These are phyloP conservation scores for Myotis davidii DNA, from an alignment of 2,113 vertebrate genomes.

Conservation along the genomic window DNA sequence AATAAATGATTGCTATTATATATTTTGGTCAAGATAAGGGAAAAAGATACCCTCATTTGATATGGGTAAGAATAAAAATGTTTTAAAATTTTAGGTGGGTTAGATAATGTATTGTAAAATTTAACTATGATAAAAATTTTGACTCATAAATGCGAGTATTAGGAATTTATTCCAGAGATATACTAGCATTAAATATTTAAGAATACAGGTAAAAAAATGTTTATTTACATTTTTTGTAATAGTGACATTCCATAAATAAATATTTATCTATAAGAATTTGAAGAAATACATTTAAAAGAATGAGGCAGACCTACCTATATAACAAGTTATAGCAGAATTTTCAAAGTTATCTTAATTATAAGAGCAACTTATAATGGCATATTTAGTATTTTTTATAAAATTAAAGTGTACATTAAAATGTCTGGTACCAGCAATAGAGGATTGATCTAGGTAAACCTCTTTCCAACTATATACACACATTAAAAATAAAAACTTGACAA, in stretches of 20 bases:
- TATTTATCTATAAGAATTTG: background rate
- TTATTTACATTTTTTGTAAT: conserved; percentile 17
- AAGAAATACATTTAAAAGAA: conserved; percentile 34
- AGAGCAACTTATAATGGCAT: conserved; percentile 2
- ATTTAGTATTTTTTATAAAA: background rate
- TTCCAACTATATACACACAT: background rate
- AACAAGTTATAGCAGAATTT: background rate
- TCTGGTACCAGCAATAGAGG: background rate
- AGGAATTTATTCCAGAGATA: background rate
- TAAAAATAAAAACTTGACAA: background rate
- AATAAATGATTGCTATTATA: background rate
- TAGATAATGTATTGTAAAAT: conserved; percentile 28
- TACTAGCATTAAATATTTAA: background rate
- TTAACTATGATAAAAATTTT: conserved; percentile 37
- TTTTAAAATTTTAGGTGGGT: background rate
- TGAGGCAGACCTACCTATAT: background rate
- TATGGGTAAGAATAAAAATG: conserved; percentile 7
- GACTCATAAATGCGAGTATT: background rate
- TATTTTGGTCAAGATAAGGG: background rate
- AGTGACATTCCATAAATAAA: background rate
- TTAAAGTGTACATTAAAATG: background rate
- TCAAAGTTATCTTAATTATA: background rate
- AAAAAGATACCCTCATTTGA: background rate
- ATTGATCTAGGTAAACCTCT: background rate
- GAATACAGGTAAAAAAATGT: background rate